phyloP scores from a whole-genome alignment of 2,888 invertebrate species.

The Nymphalis c-album region DNA sequence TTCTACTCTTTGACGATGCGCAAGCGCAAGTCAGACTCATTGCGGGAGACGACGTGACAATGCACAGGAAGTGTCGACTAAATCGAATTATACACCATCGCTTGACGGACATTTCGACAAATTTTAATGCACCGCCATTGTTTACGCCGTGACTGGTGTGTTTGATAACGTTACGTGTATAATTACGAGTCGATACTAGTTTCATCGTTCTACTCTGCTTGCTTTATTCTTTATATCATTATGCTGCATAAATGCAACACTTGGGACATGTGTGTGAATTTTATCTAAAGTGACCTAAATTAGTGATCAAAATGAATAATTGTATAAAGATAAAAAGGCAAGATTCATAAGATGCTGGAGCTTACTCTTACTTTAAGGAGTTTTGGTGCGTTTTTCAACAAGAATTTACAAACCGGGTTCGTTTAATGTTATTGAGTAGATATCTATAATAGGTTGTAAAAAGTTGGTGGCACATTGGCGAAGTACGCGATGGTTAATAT shows the following conservation, averaged over 20 bases:
- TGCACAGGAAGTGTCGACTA: slow-evolving; percentile 78
- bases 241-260: not conserved
- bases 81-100: slow-evolving; percentile 67
- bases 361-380: too few relatives aligned
- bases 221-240: not conserved
- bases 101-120: slow-evolving; percentile 56
- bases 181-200: not conserved
- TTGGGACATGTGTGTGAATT: too few relatives aligned
- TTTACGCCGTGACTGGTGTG: slow-evolving; percentile 49
- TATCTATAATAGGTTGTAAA: too few relatives aligned
- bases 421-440: too few relatives aligned
- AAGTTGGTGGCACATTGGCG: too few relatives aligned
- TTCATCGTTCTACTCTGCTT: not conserved
- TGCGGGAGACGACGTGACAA: slow-evolving; percentile 69
- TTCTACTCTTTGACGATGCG: slow-evolving; percentile 47
- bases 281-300: too few relatives aligned
- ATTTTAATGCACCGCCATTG: slow-evolving; percentile 66
- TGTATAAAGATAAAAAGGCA: too few relatives aligned
- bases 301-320: too few relatives aligned
- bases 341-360: too few relatives aligned
- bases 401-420: too few relatives aligned
- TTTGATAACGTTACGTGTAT: slow-evolving; percentile 29
- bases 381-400: too few relatives aligned
- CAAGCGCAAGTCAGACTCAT: slow-evolving; percentile 51
- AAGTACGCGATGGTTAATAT: too few relatives aligned